Evolutionary conservation across 64 coral and sea anemone genomes (phyloP), one percentile per base, ranked within the genome.

Genomic region (Montipora capricornis): DNA sequence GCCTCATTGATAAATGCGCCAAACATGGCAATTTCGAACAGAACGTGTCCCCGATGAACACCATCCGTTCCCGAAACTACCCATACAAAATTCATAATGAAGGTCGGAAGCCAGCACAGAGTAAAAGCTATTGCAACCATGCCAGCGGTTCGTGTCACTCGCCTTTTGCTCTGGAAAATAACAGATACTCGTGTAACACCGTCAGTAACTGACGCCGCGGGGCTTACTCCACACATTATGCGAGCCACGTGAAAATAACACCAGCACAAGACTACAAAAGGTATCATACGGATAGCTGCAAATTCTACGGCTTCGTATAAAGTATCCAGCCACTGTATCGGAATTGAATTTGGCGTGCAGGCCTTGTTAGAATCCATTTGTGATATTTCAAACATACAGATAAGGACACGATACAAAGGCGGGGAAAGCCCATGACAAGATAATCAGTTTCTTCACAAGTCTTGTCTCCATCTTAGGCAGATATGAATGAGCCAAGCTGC

Each of bases 1-100:
- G 82, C 68, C 55, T 92, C 90, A 48, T 83, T 92, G 2, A 84
- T 47, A 52, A 92, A 92, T 3, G 90, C 58, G 7, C 80, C 81
- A 77, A 84, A 92, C 37, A 92, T 73, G 2, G 90, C 69, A 77
- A 77, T 47, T 58, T 84, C 80, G 17, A 48, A 13, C 4, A 84
- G 24, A 57, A 76, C 11, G 44, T 83, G 81, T 48, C 53, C 44
- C 14, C 81, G 52, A 77, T 85, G 73, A 17, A 85, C 16, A 8
- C 14, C 11, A 3, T 84, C 44, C 1, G 90, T 73, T 5, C 57
- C 49, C 0, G 79, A 84, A 4, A 84, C 45, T 69, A 77, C 48
- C 24, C 90, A 73, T n/a, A 77, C 57, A 5, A 85, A 77, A 16
- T 74, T 84, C 12, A 85, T 11, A 14, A 85, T 20, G 52, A 92